Percentiles rank a stretch among this genome's conserved stretches.
These are phyloP conservation scores for Serrognathus titanus DNA, from an alignment of 2,888 invertebrate species.

Conservation along the genomic window DNA sequence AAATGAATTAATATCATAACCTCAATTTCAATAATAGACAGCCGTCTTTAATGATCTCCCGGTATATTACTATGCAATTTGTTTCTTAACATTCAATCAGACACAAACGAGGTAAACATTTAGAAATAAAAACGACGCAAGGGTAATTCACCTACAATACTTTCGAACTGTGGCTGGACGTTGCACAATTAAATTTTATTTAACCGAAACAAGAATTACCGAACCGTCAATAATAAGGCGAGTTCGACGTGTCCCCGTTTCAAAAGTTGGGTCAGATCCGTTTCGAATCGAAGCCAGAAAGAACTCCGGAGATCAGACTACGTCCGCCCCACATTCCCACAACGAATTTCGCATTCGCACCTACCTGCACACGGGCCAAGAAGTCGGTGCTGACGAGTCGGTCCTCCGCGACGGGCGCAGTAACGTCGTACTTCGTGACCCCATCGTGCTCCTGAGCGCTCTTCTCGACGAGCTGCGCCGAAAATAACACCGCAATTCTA, in stretches of 20 bases:
- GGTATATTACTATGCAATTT: no score
- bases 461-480: constrained; percentile 43
- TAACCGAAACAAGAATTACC: no score
- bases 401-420: constrained; percentile 38
- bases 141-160: no score
- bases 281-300: constrained; percentile 25
- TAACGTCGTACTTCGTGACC: constrained; percentile 40
- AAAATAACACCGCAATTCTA: constrained; percentile 45
- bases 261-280: constrained; percentile 39
- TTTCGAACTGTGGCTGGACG: no score
- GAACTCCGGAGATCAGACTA: constrained; percentile 21
- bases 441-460: constrained; percentile 29
- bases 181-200: no score
- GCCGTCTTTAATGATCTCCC: no score
- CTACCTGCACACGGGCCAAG: constrained; percentile 46
- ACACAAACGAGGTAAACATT: no score
- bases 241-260: constrained; percentile 31
- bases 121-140: no score
- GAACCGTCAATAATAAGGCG: no score
- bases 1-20: no score
- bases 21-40: no score
- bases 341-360: constrained; percentile 13
- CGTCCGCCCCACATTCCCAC: constrained; percentile 25
- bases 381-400: constrained; percentile 45
- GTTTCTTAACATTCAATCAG: no score